These are phyloP conservation scores for Hypocryptadius cinnamomeus DNA, from an alignment of 2,113 vertebrate genomes.

Conservation along the genomic window DNA sequence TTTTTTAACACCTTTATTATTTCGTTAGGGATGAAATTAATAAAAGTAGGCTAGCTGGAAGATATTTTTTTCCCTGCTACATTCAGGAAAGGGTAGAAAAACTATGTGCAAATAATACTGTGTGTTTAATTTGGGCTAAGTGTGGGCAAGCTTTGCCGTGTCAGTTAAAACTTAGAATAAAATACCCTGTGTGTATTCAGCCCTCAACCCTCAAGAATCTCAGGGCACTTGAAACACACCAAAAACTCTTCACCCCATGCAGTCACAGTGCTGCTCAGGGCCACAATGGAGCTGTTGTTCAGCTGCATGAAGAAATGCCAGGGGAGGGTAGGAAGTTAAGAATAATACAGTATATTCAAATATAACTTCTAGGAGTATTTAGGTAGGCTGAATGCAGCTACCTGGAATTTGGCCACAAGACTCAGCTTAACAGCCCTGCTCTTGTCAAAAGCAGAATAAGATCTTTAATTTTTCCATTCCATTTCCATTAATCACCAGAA, in stretches of 20 bases:
- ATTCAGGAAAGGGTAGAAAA: neutral
- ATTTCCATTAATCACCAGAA: slow-evolving; percentile 41
- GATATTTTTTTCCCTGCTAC: neutral
- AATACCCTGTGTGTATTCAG: neutral
- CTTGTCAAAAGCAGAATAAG: slow-evolving; percentile 42
- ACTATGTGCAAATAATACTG: neutral
- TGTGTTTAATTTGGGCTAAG: neutral
- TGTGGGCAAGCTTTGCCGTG: neutral
- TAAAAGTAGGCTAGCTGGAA: neutral
- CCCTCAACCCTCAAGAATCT: neutral
- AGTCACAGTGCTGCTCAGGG: neutral
- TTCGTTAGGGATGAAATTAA: neutral
- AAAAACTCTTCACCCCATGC: neutral
- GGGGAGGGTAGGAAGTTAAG: slow-evolving; percentile 39
- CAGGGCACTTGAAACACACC: neutral
- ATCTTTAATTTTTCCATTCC: slow-evolving; percentile 53
- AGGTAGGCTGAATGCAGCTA: slow-evolving; percentile 43
- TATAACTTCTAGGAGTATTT: slow-evolving; percentile 46
- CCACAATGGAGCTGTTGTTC: slow-evolving; percentile 49
- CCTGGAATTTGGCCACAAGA: slow-evolving; percentile 50
- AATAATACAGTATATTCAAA: slow-evolving; percentile 37
- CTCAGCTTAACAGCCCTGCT: slow-evolving; percentile 33
- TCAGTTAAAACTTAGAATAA: slow-evolving; percentile 7
- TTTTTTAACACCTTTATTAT: neutral
- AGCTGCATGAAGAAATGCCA: neutral